Evolutionary conservation across 2,113 vertebrate species (phyloP), one percentile per base, ranked within the genome.

Genomic region (Promerops cafer): DNA sequence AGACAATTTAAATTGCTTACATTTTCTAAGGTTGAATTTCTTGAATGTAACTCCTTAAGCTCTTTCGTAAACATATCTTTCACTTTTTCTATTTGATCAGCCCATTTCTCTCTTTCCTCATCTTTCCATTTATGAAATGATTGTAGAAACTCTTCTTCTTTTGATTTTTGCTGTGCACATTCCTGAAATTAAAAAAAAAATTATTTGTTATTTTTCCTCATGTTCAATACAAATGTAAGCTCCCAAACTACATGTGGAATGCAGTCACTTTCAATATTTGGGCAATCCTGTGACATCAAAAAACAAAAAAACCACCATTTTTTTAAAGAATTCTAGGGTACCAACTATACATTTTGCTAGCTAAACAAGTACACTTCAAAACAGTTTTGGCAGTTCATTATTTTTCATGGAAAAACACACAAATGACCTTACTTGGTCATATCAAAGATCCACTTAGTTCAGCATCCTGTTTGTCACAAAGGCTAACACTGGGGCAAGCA

Each of bases 31-130:
- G 93, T 95, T 61, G 97, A 92, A 80, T 99, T 99, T 91, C 98
- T 98, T 44, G 97, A 97, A 89, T 98, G 98, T 33, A 99, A 94
- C 53, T 98, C 98, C 70, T 99, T 98, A 95, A 99, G 98, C 81
- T 99, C 99, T 87, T 98, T 98, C 94, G 98, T 98, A 71, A 99
- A 99, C 97, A 98, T 98, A 5, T 98, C 98, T 95, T 98, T 98
- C 87, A 99, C 98, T 96, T 99, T 99, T 86, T 98, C 99, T 89
- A 99, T 98, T 97, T 99, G 98, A 60, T 96, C 94, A 65, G 98
- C 97, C 89, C 98, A 97, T 63, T 98, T 98, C 4, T 98, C 98
- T 96, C 98, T 98, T 97, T 99, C 99, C 83, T 99, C 98, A 1
- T 98, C 98, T 94, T 99, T 99, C 97, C 99, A 99, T 10, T 97